These are phyloP conservation scores for Trissoscelio sp. DNA, from an alignment of 2,888 invertebrate genomes.

Conservation along the genomic window DNA sequence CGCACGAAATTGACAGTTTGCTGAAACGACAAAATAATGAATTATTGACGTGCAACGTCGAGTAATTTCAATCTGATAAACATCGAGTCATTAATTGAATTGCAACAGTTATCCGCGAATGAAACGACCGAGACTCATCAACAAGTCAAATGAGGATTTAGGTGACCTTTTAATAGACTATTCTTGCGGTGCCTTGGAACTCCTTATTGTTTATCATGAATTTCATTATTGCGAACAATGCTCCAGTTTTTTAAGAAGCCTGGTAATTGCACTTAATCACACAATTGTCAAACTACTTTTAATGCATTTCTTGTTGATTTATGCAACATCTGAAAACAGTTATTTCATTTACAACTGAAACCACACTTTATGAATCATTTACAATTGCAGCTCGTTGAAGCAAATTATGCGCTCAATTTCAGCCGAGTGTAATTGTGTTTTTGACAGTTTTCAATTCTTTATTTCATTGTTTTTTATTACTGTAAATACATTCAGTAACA, in stretches of 20 bases:
- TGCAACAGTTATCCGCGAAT: slow-evolving; percentile 13
- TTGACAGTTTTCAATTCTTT: no score
- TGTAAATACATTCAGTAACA: no score
- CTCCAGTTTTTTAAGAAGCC: slow-evolving; percentile 91
- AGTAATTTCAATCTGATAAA: slow-evolving; percentile 6
- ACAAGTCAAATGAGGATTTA: slow-evolving; percentile 34
- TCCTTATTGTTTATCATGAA: slow-evolving; percentile 77
- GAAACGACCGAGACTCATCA: slow-evolving; percentile 5
- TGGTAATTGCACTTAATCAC: slow-evolving; percentile 83
- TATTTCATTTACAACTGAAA: slow-evolving; percentile 32
- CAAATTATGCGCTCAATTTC: slow-evolving; percentile 10
- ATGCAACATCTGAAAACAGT: not conserved
- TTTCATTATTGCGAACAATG: slow-evolving; percentile 85
- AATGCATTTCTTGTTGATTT: not conserved
- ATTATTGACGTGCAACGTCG: slow-evolving; percentile 19
- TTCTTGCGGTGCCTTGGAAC: slow-evolving; percentile 43
- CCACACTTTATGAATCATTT: slow-evolving; percentile 15
- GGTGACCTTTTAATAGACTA: slow-evolving; percentile 50
- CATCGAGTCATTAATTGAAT: not conserved
- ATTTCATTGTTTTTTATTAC: no score
- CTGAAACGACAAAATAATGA: slow-evolving; percentile 38
- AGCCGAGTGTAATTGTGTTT: no score
- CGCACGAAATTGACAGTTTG: slow-evolving; percentile 31
- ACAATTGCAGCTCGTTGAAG: slow-evolving; percentile 20
- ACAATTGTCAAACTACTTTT: not conserved